Base-by-base conservation (phyloP, 2,797 vertebrate genomes). In the Syndactyla subalaris region DNA sequence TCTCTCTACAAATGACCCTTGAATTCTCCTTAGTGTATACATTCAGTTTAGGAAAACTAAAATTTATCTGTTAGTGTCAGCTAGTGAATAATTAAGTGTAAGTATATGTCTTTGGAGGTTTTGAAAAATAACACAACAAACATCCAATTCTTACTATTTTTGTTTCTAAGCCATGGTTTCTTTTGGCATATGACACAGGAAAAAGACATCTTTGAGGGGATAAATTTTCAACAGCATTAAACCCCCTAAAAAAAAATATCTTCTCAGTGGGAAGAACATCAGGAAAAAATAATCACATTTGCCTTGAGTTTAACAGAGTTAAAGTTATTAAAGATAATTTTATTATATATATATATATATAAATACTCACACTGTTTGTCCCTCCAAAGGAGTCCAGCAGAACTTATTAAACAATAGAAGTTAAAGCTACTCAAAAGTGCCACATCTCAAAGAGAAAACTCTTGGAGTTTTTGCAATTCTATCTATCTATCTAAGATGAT, bases 81-180 rank as follows among this genome's bases (percentile, higher is more conserved):
- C 30, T 36, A 92, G 9, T 73, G 43, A 97, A 85, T 91, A 77
- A 32, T 75, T 46, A 89, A 95, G 52, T 72, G 29, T 80, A 96
- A 96, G 92, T 29, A 93, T 87, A 86, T 65, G 91, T 54, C 23
- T 71, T 70, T 58, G 26, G 10, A 84, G 24, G 27, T 91, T 95
- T 93, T 91, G 11, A 72, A 94, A 97, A 95, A 67, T 24, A 88
- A 12, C 20, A 79, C 10, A 81, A 85, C 41, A 90, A 94, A 92
- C 41, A 77, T 6, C 12, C 13, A 84, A 29, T 77, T 54, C 38
- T 95, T 51, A 74, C 6, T 67, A 59, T 85, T 57, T 63, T 39
- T 95, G 32, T 12, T 93, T 93, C 81, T 80, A 77, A 96, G 54
- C 55, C 12, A 57, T 34, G 13, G n/a, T 81, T 70, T 90, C 48